Conservation (phyloP, 2,113 vertebrate species). For the Menura novaehollandiae region DNA sequence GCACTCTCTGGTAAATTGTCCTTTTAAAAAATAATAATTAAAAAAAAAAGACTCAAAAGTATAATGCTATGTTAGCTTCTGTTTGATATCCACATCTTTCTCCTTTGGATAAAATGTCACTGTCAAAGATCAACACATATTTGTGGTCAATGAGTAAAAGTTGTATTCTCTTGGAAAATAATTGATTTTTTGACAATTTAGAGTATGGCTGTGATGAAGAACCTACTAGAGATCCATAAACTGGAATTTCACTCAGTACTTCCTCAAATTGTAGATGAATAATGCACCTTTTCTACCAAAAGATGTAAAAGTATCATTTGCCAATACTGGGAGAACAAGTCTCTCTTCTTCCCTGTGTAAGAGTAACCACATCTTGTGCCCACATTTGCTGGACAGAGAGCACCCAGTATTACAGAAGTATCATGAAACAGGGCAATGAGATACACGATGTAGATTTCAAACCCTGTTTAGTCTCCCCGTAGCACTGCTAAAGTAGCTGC, state of each 20-base stretch:
- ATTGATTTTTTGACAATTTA: not conserved
- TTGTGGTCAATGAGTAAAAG: not conserved
- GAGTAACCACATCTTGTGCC: not conserved
- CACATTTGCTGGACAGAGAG: not conserved
- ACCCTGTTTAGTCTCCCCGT: not conserved
- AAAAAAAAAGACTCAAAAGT: not conserved
- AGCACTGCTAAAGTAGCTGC: not conserved
- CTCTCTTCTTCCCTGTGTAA: not conserved
- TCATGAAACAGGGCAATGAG: not conserved
- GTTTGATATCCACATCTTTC: not conserved
- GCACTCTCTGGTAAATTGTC: not conserved
- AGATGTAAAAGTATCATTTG: not conserved
- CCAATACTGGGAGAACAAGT: not conserved
- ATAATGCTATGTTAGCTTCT: not conserved
- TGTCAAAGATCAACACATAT: not conserved
- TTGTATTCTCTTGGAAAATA: not conserved
- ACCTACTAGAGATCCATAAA: not conserved
- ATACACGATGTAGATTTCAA: not conserved
- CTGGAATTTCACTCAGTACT: not conserved
- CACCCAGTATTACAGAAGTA: not conserved
- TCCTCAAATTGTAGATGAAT: not conserved
- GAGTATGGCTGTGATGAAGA: not conserved
- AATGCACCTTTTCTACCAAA: not conserved
- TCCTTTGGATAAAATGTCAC: not conserved
- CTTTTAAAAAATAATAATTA: not conserved